phyloP scores from a whole-genome alignment of 2,797 vertebrate species.

The Eleutherodactylus coqui region DNA sequence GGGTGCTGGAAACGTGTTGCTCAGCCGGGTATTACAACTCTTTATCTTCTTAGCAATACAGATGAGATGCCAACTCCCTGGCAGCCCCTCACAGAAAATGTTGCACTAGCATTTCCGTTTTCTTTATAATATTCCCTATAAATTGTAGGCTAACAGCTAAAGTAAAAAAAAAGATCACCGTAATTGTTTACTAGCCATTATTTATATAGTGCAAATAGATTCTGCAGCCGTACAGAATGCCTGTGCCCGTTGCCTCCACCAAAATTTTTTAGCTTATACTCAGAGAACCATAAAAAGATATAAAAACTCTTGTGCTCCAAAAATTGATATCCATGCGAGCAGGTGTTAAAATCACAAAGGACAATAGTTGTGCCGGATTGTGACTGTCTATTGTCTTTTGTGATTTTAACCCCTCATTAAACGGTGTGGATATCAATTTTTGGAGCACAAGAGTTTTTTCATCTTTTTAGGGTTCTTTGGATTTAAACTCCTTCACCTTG shows the following conservation, averaged over 20 bases:
- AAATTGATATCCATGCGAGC: no score
- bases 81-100: constrained; percentile 3
- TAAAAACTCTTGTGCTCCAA: no score
- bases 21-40: constrained; percentile 22
- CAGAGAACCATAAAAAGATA: neutral
- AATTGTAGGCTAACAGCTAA: neutral
- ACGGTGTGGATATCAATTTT: no score
- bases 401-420: no score
- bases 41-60: constrained; percentile 35
- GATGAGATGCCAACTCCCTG: constrained; percentile 18
- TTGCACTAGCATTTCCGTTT: neutral
- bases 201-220: neutral
- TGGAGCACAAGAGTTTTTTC: no score
- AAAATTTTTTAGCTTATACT: neutral
- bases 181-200: neutral
- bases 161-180: neutral
- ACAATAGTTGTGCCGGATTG: no score
- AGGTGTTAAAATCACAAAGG: no score
- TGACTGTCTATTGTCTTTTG: no score
- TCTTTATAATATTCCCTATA: constrained; percentile 24
- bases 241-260: neutral
- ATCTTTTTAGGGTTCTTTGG: no score
- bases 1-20: constrained; percentile 21
- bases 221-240: neutral
- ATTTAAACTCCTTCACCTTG: no score